Percentiles rank a stretch among this genome's conserved stretches.
Conservation (phyloP, 2,113 vertebrate genomes). For the Pseudorectes ferrugineus region DNA sequence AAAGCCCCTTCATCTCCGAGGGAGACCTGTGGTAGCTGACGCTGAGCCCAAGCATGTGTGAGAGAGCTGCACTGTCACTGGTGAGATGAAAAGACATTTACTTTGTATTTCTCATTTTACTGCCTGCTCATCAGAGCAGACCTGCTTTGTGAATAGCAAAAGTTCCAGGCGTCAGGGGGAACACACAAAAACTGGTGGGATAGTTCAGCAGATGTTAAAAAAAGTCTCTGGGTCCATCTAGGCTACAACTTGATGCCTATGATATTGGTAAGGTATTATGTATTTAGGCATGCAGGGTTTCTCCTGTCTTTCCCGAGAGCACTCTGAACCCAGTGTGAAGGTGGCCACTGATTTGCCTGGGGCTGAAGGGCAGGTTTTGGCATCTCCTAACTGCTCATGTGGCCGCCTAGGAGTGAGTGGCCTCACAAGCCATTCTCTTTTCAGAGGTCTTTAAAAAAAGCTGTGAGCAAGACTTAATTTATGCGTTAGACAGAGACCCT, state of each 20-base stretch:
- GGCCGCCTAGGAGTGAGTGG: fast-evolving
- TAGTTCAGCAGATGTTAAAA: background rate
- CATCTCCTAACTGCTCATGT: background rate
- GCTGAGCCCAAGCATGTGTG: background rate
- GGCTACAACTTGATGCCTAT: background rate
- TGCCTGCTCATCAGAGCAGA: background rate
- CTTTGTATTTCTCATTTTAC: background rate
- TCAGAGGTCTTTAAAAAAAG: background rate
- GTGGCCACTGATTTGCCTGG: background rate
- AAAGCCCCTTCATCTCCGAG: background rate
- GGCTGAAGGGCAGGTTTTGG: background rate
- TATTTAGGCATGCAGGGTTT: background rate
- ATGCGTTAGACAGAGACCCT: background rate
- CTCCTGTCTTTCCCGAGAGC: background rate
- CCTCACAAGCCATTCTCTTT: background rate
- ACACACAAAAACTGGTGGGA: background rate
- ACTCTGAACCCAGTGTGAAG: background rate
- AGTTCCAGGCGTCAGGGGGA: background rate
- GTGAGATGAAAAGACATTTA: background rate
- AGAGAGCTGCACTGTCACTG: background rate
- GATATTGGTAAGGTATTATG: background rate
- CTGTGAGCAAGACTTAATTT: background rate
- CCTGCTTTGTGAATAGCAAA: background rate
- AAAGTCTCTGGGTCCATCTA: background rate
- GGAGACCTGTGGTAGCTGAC: background rate